Percentiles rank a stretch among this genome's conserved stretches.
Conservation (phyloP, 2,797 vertebrate genomes). For the Tiaroga cobitis region DNA sequence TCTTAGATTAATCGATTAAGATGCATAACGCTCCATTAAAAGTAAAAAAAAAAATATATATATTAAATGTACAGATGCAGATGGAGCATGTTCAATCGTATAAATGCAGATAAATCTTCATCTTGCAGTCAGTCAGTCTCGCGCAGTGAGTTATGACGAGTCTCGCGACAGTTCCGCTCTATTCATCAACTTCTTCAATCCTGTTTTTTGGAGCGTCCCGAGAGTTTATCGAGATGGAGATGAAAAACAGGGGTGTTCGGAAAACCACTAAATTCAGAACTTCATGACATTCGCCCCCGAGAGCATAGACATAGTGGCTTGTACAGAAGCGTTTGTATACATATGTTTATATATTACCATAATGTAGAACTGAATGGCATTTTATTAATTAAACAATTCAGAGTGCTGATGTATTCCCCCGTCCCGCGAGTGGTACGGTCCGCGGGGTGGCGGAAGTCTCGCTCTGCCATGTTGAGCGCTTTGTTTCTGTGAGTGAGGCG, state of each 20-base stretch:
- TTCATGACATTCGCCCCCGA: fast-evolving
- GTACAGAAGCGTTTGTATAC: fast-evolving
- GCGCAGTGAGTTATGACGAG: conserved; percentile 47
- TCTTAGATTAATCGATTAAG: background rate
- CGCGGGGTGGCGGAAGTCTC: conserved; percentile 82
- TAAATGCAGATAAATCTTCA: background rate
- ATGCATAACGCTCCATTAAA: background rate
- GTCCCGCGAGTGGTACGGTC: conserved; percentile 69
- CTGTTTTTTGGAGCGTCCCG: conserved; percentile 66
- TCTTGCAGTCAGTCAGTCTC: conserved; percentile 30
- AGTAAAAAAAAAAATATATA: background rate
- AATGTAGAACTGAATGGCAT: background rate
- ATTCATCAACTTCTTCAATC: conserved; percentile 66
- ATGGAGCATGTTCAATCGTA: background rate
- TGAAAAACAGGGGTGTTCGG: conserved; percentile 33
- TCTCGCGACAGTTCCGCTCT: conserved; percentile 68
- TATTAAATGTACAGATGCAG: background rate
- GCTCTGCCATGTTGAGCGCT: conserved; percentile 86
- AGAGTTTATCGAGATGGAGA: conserved; percentile 47
- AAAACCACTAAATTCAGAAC: background rate
- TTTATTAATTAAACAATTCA: background rate
- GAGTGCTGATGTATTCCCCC: conserved; percentile 46
- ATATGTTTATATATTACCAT: background rate
- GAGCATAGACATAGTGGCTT: too few relatives aligned
- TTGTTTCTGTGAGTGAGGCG: conserved; percentile 84